phyloP scores from a whole-genome alignment of 2,797 vertebrate species.

The Octomys mimax region DNA sequence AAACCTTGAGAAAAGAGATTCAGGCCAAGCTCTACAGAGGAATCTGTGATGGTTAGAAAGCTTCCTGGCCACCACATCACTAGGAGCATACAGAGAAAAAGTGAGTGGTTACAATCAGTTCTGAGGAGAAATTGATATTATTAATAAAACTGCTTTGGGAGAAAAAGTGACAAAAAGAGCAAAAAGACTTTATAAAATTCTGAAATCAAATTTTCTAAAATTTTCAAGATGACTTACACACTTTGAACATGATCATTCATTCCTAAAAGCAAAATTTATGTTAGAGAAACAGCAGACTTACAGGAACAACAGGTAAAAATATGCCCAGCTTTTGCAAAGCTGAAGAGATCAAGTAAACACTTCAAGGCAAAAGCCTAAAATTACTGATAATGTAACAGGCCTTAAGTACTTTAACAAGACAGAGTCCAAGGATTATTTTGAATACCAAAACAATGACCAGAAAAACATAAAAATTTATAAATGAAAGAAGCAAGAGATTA shows the following conservation, averaged over 20 bases:
- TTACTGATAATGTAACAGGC: not conserved
- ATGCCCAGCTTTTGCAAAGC: not conserved
- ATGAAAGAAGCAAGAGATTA: slow-evolving; percentile 4
- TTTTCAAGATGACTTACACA: not conserved
- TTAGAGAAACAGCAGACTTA: not conserved
- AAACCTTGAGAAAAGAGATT: not conserved
- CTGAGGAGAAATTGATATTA: not conserved
- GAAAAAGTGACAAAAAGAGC: not conserved
- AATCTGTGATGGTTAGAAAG: not conserved
- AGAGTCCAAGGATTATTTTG: not conserved
- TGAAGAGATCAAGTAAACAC: rapidly evolving
- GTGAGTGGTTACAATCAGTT: too few species aligned
- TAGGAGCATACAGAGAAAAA: rapidly evolving
- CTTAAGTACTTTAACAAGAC: not conserved
- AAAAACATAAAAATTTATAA: not conserved
- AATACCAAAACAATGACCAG: not conserved
- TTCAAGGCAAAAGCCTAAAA: not conserved
- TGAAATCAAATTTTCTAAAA: not conserved
- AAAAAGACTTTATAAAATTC: slow-evolving; percentile 31
- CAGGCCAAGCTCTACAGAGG: not conserved
- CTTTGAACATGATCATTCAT: not conserved
- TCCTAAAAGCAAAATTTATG: not conserved
- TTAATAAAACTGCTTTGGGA: not conserved
- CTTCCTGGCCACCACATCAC: not conserved
- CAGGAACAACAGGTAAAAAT: rapidly evolving